Conservation (phyloP, 1,140 invertebrate genomes). For the Eumaeus atala region DNA sequence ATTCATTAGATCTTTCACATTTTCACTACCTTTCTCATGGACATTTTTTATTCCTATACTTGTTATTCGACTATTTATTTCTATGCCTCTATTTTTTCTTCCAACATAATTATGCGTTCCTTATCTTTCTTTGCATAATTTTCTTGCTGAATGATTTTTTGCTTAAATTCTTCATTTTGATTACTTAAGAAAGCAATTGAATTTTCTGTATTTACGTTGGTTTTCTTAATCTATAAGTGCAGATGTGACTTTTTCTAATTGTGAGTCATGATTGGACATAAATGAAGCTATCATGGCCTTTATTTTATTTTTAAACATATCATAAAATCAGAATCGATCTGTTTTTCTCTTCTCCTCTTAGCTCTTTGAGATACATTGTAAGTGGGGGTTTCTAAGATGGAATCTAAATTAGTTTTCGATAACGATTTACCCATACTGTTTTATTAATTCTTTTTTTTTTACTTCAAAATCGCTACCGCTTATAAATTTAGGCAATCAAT, state of each 20-base stretch:
- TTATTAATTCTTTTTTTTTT: background rate
- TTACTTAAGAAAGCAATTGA: background rate
- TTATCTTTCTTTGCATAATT: conserved; percentile 11
- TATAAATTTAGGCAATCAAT: too few relatives aligned
- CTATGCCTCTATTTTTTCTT: conserved; percentile 13
- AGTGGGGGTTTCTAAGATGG: conserved; percentile 2
- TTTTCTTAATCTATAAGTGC: background rate
- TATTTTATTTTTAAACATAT: conserved; percentile 1
- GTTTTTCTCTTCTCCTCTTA: background rate
- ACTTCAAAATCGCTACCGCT: too few relatives aligned
- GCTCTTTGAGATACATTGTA: background rate
- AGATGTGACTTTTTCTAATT: background rate
- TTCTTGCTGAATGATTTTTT: conserved; percentile 5
- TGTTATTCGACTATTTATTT: conserved; percentile 4
- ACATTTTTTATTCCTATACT: conserved; percentile 15
- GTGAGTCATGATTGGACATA: background rate
- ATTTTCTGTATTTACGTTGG: conserved; percentile 2
- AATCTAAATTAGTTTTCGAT: conserved; percentile 5
- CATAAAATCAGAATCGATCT: background rate
- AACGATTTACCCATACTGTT: conserved; percentile 1
- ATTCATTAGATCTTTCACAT: conserved; percentile 4
- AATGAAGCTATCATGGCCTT: conserved; percentile 6
- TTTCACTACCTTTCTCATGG: conserved; percentile 4
- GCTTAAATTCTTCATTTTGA: conserved; percentile 15
- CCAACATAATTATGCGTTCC: conserved; percentile 1